phyloP scores from a whole-genome alignment of 2,888 invertebrate genomes.

The Parapristionchus giblindavisi region DNA sequence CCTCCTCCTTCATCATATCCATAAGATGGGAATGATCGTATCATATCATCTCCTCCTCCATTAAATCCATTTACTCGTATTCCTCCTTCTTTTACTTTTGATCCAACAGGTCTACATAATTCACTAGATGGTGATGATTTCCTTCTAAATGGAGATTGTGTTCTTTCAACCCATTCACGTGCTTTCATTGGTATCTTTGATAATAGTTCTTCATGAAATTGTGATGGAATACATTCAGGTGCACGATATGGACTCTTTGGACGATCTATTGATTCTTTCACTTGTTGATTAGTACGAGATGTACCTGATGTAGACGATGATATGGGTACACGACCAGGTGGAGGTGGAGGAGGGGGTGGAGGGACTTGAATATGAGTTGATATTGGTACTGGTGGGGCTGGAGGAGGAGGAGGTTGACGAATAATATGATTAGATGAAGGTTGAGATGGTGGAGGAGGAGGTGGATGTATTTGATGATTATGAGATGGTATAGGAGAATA shows the following conservation, averaged over 20 bases:
- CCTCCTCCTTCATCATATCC: constrained; percentile 19
- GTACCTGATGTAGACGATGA: background rate
- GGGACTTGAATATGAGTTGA: background rate
- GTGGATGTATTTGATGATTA: constrained; percentile 14
- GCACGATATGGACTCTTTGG: constrained; percentile 21
- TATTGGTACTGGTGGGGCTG: background rate
- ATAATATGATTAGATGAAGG: background rate
- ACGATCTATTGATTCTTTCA: background rate
- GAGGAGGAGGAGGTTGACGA: background rate
- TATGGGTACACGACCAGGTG: background rate
- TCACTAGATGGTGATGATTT: constrained; percentile 25
- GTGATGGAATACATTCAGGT: constrained; percentile 1
- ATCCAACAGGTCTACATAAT: constrained; percentile 49
- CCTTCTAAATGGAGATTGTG: constrained; percentile 40
- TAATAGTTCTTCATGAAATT: constrained; percentile 34
- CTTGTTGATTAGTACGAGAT: background rate
- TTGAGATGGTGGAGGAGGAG: background rate
- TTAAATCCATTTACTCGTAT: constrained; percentile 51
- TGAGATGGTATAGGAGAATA: constrained; percentile 7
- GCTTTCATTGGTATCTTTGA: constrained; percentile 24
- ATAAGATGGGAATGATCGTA: constrained; percentile 10
- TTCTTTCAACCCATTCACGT: constrained; percentile 40
- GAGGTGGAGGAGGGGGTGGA: constrained; percentile 26
- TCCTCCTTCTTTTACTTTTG: constrained; percentile 45
- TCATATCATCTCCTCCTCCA: constrained; percentile 23